phyloP scores from a whole-genome alignment of 2,888 invertebrate species.

The Xanthostigma xanthostigma region DNA sequence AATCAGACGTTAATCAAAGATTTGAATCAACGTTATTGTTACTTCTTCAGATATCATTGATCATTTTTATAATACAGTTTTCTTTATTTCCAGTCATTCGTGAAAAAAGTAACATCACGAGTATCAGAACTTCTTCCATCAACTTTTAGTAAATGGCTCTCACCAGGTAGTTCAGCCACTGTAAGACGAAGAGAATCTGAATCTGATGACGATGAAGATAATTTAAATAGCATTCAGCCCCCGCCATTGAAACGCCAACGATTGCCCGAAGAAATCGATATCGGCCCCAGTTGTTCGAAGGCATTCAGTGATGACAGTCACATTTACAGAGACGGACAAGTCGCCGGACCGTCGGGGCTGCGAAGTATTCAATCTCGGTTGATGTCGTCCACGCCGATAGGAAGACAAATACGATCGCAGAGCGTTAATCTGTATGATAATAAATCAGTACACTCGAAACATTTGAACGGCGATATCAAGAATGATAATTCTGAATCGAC shows the following conservation, averaged over 20 bases:
- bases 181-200: slow-evolving; percentile 30
- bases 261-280: no score
- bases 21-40: no score
- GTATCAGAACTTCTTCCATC: slow-evolving; percentile 48
- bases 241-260: slow-evolving; percentile 31
- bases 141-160: slow-evolving; percentile 40
- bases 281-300: not conserved
- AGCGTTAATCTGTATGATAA: slow-evolving; percentile 5
- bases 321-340: slow-evolving; percentile 1
- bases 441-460: not conserved
- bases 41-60: no score
- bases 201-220: slow-evolving; percentile 25
- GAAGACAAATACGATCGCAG: slow-evolving; percentile 1
- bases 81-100: slow-evolving; percentile 45
- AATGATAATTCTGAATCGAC: slow-evolving; percentile 42
- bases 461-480: slow-evolving; percentile 29
- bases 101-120: slow-evolving; percentile 48
- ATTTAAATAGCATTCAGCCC: slow-evolving; percentile 28
- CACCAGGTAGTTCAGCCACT: slow-evolving; percentile 20
- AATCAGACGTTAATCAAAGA: no score
- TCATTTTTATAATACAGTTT: not conserved
- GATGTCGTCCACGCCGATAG: slow-evolving; percentile 5
- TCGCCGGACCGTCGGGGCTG: slow-evolving; percentile 7
- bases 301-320: slow-evolving; percentile 4
- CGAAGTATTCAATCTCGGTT: not conserved